Base-by-base conservation (phyloP, 2,888 invertebrate genomes). In the Nomada flava region DNA sequence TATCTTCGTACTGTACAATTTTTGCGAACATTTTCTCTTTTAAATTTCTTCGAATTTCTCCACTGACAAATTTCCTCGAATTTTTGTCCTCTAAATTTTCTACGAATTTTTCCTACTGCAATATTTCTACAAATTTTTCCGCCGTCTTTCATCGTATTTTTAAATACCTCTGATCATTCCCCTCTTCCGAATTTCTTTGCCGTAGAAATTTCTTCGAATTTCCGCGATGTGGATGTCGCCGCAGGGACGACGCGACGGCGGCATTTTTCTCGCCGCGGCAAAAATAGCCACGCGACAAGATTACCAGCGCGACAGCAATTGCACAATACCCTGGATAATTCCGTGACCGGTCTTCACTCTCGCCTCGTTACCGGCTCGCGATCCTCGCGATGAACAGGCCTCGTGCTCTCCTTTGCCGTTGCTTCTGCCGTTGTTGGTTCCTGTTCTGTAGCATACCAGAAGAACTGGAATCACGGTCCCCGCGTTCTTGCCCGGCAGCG, bases 401-500 rank as follows among this genome's bases (percentile, higher is more conserved):
- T 71, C 80, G 79, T 71, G 65, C 60, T 55, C 70, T 20, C 47
- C 42, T 55, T 64, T 63, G 60, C 65, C 47, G 47, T 47, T 10
- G 65, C 50, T 52, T 74, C 70, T 57, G 71, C 60, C 76, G 64
- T 62, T 62, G 18, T 53, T 29, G 57, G 50, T 62, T 76, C 60
- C 64, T 67, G 73, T 52, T 77, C 50, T 47, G 23, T 47, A 57
- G 15, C 55, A 11, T 20, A 52, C 42, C 60, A 73, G 78, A 87
- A 89, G 83, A 89, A 88, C 83, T 87, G 89, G 89, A 84, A 85
- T 87, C 81, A 50, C 79, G 76, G 71, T 76, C 55, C 29, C 63
- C 70, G 76, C 74, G 84, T 86, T 88, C 80, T 85, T 84, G 75
- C 70, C 62, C 77, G 55, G 73, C 83, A 57, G 20, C 70, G 71